A percentile compares a stretch with the other conserved stretches of the same genome.
phyloP scores from a whole-genome alignment of 2,888 invertebrate species.

The Scaptomyza parva region DNA sequence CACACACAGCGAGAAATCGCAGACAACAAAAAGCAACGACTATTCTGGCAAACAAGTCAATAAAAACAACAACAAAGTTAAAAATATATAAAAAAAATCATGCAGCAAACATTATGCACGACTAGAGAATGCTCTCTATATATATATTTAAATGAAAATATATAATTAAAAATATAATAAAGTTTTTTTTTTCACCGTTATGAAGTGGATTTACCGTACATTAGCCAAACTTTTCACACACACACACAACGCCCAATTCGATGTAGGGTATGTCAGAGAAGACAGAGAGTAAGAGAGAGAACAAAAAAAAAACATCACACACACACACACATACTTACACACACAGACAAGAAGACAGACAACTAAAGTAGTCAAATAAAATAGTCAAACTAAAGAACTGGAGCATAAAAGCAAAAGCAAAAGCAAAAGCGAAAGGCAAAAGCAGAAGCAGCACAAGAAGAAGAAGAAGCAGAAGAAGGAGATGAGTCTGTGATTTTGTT shows the following conservation, averaged over 20 bases:
- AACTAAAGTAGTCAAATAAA: constrained; percentile 35
- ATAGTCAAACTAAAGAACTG: constrained; percentile 8
- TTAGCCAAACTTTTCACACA: background rate
- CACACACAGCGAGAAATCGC: constrained; percentile 47
- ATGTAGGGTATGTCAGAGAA: constrained; percentile 28
- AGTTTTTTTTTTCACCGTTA: too few relatives aligned
- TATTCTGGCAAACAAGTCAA: constrained; percentile 38
- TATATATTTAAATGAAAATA: too few relatives aligned
- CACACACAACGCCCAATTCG: background rate
- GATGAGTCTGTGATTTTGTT: constrained; percentile 42
- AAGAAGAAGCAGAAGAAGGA: background rate
- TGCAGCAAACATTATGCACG: background rate
- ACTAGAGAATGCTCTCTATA: background rate
- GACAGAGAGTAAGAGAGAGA: background rate
- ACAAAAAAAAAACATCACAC: background rate
- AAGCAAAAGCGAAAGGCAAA: background rate
- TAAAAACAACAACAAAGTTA: constrained; percentile 27
- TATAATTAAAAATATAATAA: too few relatives aligned
- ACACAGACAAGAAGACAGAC: too few relatives aligned
- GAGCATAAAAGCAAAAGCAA: constrained; percentile 18
- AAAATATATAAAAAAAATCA: constrained; percentile 9
- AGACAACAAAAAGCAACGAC: constrained; percentile 40
- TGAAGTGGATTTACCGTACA: too few relatives aligned
- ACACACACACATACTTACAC: too few relatives aligned
- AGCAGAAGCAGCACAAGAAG: background rate